Percentiles rank a stretch among this genome's conserved stretches.
These are phyloP conservation scores for Petrocephalus zakoni DNA, from an alignment of 2,113 vertebrate species.

Conservation along the genomic window DNA sequence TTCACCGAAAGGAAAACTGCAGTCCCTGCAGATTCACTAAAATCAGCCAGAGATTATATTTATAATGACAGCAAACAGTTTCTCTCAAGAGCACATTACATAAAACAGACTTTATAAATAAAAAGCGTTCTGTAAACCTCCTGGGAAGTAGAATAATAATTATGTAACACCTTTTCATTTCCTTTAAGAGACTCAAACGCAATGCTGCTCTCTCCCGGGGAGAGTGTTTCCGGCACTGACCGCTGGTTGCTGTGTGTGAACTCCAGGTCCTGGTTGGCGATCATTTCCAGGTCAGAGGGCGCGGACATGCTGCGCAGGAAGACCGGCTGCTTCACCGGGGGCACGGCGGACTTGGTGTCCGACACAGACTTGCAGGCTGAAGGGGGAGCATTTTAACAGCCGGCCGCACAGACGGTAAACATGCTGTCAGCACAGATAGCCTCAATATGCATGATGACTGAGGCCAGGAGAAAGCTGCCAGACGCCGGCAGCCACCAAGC, in stretches of 20 bases:
- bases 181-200: not conserved
- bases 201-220: not conserved
- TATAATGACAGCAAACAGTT: not conserved
- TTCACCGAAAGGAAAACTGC: not conserved
- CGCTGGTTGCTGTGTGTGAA: constrained; percentile 83
- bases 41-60: not conserved
- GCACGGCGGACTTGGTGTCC: constrained; percentile 78
- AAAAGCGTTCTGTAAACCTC: not conserved
- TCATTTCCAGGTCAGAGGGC: constrained; percentile 96
- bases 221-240: constrained; percentile 45
- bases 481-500: not conserved
- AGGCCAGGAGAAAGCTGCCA: not conserved
- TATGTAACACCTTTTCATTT: not conserved
- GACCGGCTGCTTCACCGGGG: constrained; percentile 83
- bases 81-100: not conserved
- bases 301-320: constrained; percentile 97
- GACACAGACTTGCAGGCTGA: constrained; percentile 88
- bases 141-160: not conserved
- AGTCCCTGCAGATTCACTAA: not conserved
- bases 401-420: not conserved
- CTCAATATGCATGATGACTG: not conserved
- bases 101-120: not conserved
- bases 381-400: not conserved
- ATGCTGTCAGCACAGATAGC: not conserved
- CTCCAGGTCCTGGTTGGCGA: constrained; percentile 88